These are phyloP conservation scores for Steinernema carpocapsae DNA, from an alignment of 2,888 invertebrate genomes.

Conservation along the genomic window DNA sequence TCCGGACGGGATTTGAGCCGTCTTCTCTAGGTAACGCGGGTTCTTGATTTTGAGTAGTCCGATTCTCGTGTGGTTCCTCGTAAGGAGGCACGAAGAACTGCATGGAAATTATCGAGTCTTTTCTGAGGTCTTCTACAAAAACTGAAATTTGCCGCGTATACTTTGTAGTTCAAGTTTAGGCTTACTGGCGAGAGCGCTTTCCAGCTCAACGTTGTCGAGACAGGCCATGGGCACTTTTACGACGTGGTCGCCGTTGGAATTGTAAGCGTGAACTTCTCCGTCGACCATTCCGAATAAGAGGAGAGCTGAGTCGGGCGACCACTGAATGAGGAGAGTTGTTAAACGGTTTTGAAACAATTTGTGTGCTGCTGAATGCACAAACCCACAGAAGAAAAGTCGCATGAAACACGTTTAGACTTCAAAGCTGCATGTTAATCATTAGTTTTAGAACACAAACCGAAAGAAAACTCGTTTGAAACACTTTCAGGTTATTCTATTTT, in stretches of 20 bases:
- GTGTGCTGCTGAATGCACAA: neutral
- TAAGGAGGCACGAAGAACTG: constrained; percentile 53
- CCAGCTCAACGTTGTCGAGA: constrained; percentile 66
- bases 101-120: constrained; percentile 52
- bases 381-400: no score
- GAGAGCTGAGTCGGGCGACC: constrained; percentile 92
- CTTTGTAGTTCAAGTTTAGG: constrained; percentile 72
- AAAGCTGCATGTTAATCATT: no score
- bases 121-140: constrained; percentile 46
- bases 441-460: no score
- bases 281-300: constrained; percentile 86
- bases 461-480: no score
- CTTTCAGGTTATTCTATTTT: no score
- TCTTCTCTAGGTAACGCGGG: constrained; percentile 40
- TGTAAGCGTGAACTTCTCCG: constrained; percentile 92
- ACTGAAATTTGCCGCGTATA: neutral
- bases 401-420: no score
- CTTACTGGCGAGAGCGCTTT: constrained; percentile 72
- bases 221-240: constrained; percentile 77
- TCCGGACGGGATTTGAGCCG: constrained; percentile 41
- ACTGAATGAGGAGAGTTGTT: constrained; percentile 73
- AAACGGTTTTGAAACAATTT: neutral
- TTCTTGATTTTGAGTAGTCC: constrained; percentile 19
- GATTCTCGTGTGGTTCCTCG: constrained; percentile 34
- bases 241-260: constrained; percentile 81